Conservation (phyloP, 2,113 vertebrate genomes). For the Oreocharis arfaki region DNA sequence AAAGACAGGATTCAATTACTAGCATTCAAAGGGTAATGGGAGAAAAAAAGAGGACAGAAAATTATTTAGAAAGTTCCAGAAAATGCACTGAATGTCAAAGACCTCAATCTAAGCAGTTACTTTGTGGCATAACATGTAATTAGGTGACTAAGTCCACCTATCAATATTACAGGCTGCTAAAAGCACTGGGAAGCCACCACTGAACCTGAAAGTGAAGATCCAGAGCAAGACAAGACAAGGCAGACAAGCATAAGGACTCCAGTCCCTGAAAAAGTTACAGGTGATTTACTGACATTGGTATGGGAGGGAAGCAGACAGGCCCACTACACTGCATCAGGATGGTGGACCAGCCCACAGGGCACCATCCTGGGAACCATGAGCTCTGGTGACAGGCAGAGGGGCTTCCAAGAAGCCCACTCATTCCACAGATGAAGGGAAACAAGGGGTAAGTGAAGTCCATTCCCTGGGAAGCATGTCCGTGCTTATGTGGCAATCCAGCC, state of each 20-base stretch:
- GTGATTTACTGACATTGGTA: neutral
- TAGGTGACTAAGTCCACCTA: neutral
- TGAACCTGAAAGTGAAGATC: neutral
- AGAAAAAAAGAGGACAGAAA: neutral
- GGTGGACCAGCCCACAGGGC: accelerated
- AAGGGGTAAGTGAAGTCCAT: neutral
- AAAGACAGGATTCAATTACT: neutral
- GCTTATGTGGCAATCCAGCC: accelerated
- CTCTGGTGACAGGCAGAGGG: neutral
- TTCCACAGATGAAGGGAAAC: neutral
- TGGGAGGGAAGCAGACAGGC: neutral
- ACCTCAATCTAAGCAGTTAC: neutral
- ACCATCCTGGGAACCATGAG: neutral
- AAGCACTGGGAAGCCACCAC: neutral
- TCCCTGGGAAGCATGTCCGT: accelerated
- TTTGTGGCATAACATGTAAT: neutral
- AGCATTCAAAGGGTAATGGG: neutral
- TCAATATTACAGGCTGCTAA: neutral
- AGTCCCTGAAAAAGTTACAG: neutral
- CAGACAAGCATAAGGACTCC: neutral
- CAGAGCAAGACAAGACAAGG: neutral
- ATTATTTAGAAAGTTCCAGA: neutral
- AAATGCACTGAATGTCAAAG: neutral
- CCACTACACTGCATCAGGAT: accelerated
- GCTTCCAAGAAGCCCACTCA: neutral